These are phyloP conservation scores for Zaprionus kolodkinae DNA, from an alignment of 1,140 invertebrate species.

Conservation along the genomic window DNA sequence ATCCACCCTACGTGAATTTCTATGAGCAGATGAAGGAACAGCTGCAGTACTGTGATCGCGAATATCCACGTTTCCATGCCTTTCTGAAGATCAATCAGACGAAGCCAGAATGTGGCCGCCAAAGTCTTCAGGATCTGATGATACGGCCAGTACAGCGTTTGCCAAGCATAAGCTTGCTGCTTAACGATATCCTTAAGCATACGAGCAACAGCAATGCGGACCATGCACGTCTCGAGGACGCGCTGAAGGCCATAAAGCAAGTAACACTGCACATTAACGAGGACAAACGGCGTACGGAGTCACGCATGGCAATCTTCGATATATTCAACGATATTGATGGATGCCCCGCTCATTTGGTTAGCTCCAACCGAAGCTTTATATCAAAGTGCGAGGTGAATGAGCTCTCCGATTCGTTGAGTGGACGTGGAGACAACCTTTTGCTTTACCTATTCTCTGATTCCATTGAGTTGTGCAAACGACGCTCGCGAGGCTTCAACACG, in stretches of 20 bases:
- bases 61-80: constrained; percentile 97
- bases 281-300: constrained; percentile 97
- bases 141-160: constrained; percentile 98
- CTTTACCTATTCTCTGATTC: constrained; percentile 97
- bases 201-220: constrained; percentile 94
- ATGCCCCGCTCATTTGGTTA: constrained; percentile 95
- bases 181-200: constrained; percentile 97
- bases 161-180: constrained; percentile 96
- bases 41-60: constrained; percentile 94
- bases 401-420: constrained; percentile 92
- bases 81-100: constrained; percentile 98
- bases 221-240: constrained; percentile 92
- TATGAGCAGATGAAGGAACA: constrained; percentile 98
- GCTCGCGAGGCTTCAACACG: constrained; percentile 90
- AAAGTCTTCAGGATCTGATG: constrained; percentile 96
- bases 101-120: constrained; percentile 96
- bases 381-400: constrained; percentile 95
- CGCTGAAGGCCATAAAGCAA: constrained; percentile 94
- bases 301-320: constrained; percentile 97
- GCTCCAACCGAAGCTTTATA: constrained; percentile 95
- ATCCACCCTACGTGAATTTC: constrained; percentile 98
- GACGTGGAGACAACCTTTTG: constrained; percentile 93
- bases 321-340: constrained; percentile 99
- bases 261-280: constrained; percentile 98
- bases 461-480: constrained; percentile 95